Percentiles rank a stretch among this genome's conserved stretches.
Conservation (phyloP, 2,113 vertebrate genomes). For the Nycticorax nycticorax region DNA sequence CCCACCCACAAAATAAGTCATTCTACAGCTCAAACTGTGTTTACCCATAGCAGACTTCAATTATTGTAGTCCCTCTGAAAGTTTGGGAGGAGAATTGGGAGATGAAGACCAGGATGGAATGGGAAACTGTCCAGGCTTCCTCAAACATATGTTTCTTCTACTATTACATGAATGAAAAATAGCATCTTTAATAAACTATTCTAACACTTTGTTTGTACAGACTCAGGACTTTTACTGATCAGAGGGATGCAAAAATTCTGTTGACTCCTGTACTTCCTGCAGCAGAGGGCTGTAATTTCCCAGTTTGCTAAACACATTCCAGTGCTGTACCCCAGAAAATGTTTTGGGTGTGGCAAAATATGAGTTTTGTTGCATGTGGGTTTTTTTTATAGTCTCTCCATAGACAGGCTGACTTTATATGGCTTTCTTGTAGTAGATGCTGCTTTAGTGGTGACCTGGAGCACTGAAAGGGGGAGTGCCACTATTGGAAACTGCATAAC, state of each 20-base stretch:
- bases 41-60: not conserved
- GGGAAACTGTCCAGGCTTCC: not conserved
- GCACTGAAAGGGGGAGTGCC: not conserved
- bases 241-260: not conserved
- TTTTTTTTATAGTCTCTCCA: not conserved
- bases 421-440: not conserved
- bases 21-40: not conserved
- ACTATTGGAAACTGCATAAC: not conserved
- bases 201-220: not conserved
- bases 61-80: not conserved
- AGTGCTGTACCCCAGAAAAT: not conserved
- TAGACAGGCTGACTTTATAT: not conserved
- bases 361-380: not conserved
- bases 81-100: not conserved
- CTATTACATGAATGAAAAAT: not conserved
- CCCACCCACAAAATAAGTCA: not conserved
- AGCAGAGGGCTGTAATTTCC: not conserved
- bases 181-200: not conserved
- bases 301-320: not conserved
- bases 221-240: not conserved
- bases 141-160: not conserved
- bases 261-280: not conserved
- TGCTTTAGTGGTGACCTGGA: conserved; percentile 6
- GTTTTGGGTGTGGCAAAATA: not conserved
- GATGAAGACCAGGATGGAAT: not conserved